Evolutionary conservation across 2,888 invertebrate genomes (phyloP), one percentile per base, ranked within the genome.

Genomic region (Noctua janthe): DNA sequence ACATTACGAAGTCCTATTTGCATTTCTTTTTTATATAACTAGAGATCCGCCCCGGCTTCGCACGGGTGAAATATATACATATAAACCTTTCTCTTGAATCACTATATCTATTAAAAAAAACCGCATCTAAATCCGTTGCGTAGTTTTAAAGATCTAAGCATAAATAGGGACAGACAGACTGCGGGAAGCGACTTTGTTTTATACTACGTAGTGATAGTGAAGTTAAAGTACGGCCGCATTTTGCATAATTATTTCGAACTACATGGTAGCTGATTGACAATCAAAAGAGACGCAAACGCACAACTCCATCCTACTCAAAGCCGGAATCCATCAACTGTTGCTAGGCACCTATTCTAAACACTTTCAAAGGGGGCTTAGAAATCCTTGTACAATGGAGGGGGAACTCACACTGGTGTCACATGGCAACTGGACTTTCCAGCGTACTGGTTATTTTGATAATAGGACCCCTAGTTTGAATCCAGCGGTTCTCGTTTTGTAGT

Each of bases 281-380:
- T 51, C 29, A 75, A 84, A 79, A 84, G 39, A 39, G 6, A 66
- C 1, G 47, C 29, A n/a, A 67, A 71, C 39, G 59, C 72, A 73
- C 56, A 74, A 39, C 66, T 67, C 56, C 29, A 54, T 67, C 49
- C 59, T n/a, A 69, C 43, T 35, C 62, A 69, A 71, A 75, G 59
- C 66, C 49, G 35, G 72, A 35, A 73, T 79, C 62, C 84, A 85
- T 85, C 76, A 56, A 72, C 70, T 67, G 70, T 77, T 81, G 74
- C 81, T 70, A 76, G 81, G 85, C 67, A 59, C 47, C 62, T 66
- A 82, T 86, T 86, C 78, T 82, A 56, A 56, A 78, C 62, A 20
- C 69, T 13, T 54, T 76, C 66, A 82, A 88, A 85, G 70, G 67
- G 73, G 56, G 78, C 80, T 88, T 86, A 88, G 84, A 78, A 86